phyloP scores from a whole-genome alignment of 2,888 invertebrate species.

The Glaucopsyche alexis region DNA sequence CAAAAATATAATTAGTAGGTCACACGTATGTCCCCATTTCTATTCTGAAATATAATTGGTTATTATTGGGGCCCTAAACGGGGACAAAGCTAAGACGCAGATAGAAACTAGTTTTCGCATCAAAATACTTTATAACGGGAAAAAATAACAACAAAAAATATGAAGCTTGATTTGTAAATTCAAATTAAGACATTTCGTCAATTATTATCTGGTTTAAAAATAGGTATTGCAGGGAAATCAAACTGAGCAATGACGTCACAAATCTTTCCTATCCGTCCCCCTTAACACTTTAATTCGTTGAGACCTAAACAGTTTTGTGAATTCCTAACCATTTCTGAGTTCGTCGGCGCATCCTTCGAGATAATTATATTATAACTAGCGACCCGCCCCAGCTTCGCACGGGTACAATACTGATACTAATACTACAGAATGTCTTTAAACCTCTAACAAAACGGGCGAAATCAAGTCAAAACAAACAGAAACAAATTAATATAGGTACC shows the following conservation, averaged over 20 bases:
- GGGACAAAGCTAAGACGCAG: background rate
- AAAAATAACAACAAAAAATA: background rate
- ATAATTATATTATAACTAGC: background rate
- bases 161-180: background rate
- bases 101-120: background rate
- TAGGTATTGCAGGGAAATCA: background rate
- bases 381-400: too few relatives aligned
- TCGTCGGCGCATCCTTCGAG: background rate
- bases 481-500: too few relatives aligned
- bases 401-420: too few relatives aligned
- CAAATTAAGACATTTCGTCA: too few relatives aligned
- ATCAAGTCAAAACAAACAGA: too few relatives aligned
- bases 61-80: background rate
- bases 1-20: constrained; percentile 3
- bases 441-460: too few relatives aligned
- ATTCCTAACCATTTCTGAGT: background rate
- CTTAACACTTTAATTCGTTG: background rate
- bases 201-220: background rate
- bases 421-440: too few relatives aligned
- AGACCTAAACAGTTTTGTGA: background rate
- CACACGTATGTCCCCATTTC: background rate
- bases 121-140: background rate
- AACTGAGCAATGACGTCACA: background rate
- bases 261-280: background rate
- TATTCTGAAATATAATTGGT: background rate